Base-by-base conservation (phyloP, 2,113 vertebrate species). In the Penelope pileata region DNA sequence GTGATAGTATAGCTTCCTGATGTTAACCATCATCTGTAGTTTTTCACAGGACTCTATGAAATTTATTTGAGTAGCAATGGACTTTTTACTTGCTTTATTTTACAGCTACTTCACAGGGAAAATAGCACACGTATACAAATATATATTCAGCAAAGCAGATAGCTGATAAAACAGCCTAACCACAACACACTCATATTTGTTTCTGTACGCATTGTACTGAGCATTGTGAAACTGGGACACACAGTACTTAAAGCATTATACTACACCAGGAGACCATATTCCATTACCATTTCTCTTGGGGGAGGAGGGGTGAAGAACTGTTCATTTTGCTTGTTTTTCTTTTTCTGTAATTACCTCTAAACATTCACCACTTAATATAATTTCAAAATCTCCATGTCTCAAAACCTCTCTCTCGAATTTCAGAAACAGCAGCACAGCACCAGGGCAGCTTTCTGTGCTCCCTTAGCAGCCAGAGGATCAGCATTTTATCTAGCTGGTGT, bases 211-310 rank as follows among this genome's bases (percentile, higher is more conserved):
- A 59, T 18, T 84, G 60, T 93, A 88, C 94, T 54, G 43, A 92
- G 80, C 83, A 60, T 53, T 74, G 90, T 93, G 70, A 96, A 97
- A 95, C 77, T 94, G 90, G 94, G 95, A 86, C 90, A 95, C 62
- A 27, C 15, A 59, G 93, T 90, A 88, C 95, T 92, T 78, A 95
- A 82, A 87, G 64, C 74, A 69, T 87, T 92, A 88, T 76, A 54
- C 47, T 80, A 53, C 68, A 94, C 66, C 73, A 84, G 78, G 78
- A 80, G 73, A 79, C 48, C 62, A 36, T 96, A 94, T 94, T 93
- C 73, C 48, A 79, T 94, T 96, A 91, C 93, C 6, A 0, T 88
- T 94, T 85, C 93, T 95, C 80, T 13, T 68, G 90, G 73, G 7
- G 29, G 47, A 88, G 73, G 80, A 83, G 77, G 16, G 63, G 9